Evolutionary conservation across 1,140 invertebrate genomes (phyloP).

Genomic region (Philotrypesis tridentata): DNA sequence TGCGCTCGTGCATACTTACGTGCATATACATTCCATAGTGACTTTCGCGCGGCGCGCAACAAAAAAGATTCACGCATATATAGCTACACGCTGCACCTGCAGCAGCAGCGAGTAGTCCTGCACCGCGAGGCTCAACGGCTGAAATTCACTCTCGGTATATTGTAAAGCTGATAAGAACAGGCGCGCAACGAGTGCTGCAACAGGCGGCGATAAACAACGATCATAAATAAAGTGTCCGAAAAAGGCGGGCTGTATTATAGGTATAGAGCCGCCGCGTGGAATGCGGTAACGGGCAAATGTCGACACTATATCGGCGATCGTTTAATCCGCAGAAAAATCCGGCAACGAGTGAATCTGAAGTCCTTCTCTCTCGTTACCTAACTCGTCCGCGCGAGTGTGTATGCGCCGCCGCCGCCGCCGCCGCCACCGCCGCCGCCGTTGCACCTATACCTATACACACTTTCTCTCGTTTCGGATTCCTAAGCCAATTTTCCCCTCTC

Average conservation of each 20-base stretch:
- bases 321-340: neutral
- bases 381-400: neutral
- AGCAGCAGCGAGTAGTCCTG: no score
- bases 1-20: neutral
- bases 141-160: constrained; percentile 1
- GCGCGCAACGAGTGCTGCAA: no score
- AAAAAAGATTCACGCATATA: constrained; percentile 1
- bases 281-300: neutral
- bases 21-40: neutral
- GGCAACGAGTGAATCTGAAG: neutral
- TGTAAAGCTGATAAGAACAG: neutral
- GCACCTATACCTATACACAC: no score
- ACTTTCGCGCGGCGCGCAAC: neutral
- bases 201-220: neutral
- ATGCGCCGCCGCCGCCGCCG: neutral
- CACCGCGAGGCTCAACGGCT: no score
- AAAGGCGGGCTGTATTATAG: neutral
- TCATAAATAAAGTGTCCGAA: neutral
- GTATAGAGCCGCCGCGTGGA: neutral
- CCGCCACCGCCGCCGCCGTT: no score
- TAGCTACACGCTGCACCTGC: no score
- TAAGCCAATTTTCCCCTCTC: constrained; percentile 26
- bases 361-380: neutral
- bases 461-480: constrained; percentile 49
- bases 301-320: neutral